These are phyloP conservation scores for Blera fallax DNA, from an alignment of 2,888 invertebrate species.

Conservation along the genomic window DNA sequence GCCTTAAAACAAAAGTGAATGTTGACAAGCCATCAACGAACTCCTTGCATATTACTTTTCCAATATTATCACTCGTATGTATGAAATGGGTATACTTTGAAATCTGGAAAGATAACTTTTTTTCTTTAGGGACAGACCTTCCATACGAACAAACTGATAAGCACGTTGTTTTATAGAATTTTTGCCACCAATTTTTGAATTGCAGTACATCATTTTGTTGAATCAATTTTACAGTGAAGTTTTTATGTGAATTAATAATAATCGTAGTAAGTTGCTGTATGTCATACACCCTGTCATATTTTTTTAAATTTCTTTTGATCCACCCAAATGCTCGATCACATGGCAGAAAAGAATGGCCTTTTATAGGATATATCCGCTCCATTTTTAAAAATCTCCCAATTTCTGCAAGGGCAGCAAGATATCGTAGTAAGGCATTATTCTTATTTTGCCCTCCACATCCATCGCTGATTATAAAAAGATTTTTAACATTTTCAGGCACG, in stretches of 20 bases:
- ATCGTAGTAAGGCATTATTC: neutral
- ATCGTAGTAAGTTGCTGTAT: slow-evolving; percentile 9
- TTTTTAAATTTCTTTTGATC: slow-evolving; percentile 12
- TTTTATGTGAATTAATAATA: slow-evolving; percentile 19
- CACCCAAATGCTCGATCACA: slow-evolving; percentile 13
- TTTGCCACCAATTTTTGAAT: slow-evolving; percentile 29
- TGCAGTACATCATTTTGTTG: slow-evolving; percentile 24
- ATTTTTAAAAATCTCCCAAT: neutral
- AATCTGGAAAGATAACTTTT: slow-evolving; percentile 9
- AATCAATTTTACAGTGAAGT: neutral
- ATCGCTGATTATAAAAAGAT: neutral
- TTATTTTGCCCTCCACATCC: neutral
- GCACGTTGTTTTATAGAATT: slow-evolving; percentile 22
- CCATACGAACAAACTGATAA: slow-evolving; percentile 1
- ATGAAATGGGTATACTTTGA: slow-evolving; percentile 1
- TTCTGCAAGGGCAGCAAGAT: neutral
- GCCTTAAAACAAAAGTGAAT: slow-evolving; percentile 8
- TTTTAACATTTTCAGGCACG: neutral
- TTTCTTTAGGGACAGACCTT: slow-evolving; percentile 3
- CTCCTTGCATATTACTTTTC: slow-evolving; percentile 1
- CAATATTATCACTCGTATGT: neutral
- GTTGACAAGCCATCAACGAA: slow-evolving; percentile 1
- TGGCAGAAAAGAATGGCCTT: slow-evolving; percentile 2
- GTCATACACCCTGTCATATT: neutral
- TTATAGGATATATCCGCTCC: slow-evolving; percentile 8